Evolutionary conservation across 2,888 invertebrate species (phyloP).

Genomic region (Andrena bucephala): DNA sequence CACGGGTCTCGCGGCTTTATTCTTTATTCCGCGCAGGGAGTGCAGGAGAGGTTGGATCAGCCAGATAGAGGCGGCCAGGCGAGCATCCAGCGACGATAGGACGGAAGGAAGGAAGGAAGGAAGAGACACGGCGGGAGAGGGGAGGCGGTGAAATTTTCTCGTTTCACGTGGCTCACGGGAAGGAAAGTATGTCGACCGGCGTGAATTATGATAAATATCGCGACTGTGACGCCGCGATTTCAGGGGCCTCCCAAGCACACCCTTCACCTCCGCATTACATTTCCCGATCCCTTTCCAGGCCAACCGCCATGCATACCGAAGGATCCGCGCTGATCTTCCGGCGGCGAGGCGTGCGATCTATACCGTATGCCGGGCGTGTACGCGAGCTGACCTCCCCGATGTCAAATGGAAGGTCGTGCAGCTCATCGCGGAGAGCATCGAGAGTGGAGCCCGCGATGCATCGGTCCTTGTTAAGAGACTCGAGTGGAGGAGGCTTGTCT

Average conservation of each 20-base stretch:
- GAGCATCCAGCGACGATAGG: conserved; percentile 42
- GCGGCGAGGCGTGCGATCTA: conserved; percentile 22
- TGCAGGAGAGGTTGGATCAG: conserved; percentile 72
- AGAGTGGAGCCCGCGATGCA: conserved; percentile 47
- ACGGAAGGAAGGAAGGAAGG: conserved; percentile 33
- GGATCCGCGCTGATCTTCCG: conserved; percentile 37
- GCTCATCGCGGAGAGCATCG: conserved; percentile 30
- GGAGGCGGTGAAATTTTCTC: conserved; percentile 53
- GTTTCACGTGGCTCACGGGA: conserved; percentile 51
- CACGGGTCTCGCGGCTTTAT: conserved; percentile 75
- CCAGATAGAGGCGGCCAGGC: conserved; percentile 62
- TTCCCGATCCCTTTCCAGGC: conserved; percentile 40
- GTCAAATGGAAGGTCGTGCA: conserved; percentile 53
- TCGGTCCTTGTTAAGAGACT: conserved; percentile 45
- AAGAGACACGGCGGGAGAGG: conserved; percentile 17
- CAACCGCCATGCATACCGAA: conserved; percentile 60
- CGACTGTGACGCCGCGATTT: conserved; percentile 77
- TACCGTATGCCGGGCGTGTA: conserved; percentile 53
- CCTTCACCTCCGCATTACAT: conserved; percentile 48
- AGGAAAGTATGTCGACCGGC: conserved; percentile 74
- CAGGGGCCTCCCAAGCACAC: conserved; percentile 47
- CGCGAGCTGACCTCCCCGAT: conserved; percentile 50
- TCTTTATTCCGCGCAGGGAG: conserved; percentile 80
- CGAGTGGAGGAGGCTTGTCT: not conserved
- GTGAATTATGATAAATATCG: conserved; percentile 82